Percentiles rank a stretch among this genome's conserved stretches.
phyloP scores from a whole-genome alignment of 2,797 vertebrate species.

The Varecia variegata region DNA sequence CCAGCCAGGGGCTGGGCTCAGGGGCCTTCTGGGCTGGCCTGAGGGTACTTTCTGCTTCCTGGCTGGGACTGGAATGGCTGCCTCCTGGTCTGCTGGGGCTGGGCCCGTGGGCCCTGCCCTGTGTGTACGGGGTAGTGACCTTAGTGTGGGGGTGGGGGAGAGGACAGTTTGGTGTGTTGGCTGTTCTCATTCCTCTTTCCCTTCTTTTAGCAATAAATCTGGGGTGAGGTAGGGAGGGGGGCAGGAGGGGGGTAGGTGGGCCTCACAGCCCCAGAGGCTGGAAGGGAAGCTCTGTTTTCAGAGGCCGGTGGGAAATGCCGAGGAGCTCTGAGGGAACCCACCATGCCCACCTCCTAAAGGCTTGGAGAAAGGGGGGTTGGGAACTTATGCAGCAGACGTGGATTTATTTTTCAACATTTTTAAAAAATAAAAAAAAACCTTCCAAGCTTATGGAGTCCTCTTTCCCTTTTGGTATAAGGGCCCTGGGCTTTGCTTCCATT shows the following conservation, averaged over 20 bases:
- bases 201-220: conserved; percentile 74
- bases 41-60: neutral
- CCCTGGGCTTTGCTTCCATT: neutral
- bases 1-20: neutral
- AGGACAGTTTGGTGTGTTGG: neutral
- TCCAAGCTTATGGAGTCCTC: neutral
- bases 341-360: neutral
- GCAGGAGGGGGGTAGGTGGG: neutral
- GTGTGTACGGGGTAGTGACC: conserved; percentile 39
- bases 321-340: neutral
- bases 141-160: conserved; percentile 21
- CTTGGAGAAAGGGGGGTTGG: conserved; percentile 28
- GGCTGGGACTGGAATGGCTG: conserved; percentile 42
- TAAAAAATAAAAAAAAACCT: conserved; percentile 69
- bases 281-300: neutral
- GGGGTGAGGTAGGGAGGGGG: conserved; percentile 48
- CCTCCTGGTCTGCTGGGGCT: neutral
- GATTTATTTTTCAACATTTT: conserved; percentile 81
- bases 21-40: neutral
- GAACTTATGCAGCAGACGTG: conserved; percentile 65
- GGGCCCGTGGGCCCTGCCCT: conserved; percentile 21
- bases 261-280: neutral
- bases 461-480: neutral
- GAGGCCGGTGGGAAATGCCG: neutral
- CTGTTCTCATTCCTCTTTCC: conserved; percentile 34